Conservation (phyloP, 23 tunicate genomes). For the Styela clava region DNA sequence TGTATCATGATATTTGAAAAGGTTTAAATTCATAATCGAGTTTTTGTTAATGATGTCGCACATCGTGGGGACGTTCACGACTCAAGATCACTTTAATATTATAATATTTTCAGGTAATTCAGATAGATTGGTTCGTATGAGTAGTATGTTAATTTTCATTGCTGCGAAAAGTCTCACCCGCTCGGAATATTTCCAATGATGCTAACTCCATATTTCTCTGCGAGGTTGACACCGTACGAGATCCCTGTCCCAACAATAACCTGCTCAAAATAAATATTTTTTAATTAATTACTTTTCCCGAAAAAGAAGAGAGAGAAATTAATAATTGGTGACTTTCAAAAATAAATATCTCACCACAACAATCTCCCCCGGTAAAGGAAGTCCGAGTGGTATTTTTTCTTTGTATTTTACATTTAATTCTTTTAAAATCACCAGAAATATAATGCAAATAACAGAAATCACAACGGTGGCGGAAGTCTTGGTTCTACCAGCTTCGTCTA, state of each 20-base stretch:
- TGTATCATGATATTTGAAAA: background rate
- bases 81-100: no score
- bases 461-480: conserved; percentile 54
- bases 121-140: no score
- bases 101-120: no score
- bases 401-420: conserved; percentile 52
- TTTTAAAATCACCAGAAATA: conserved; percentile 54
- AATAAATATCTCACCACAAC: conserved; percentile 40
- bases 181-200: conserved; percentile 59
- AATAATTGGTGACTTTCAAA: no score
- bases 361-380: conserved; percentile 71
- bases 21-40: no score
- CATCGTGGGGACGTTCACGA: no score
- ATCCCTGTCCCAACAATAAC: conserved; percentile 62
- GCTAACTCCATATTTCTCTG: conserved; percentile 29
- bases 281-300: no score
- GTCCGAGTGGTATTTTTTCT: conserved; percentile 51
- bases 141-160: no score
- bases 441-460: conserved; percentile 48
- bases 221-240: conserved; percentile 48
- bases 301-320: background rate
- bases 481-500: conserved; percentile 45
- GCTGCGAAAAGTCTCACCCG: conserved; percentile 41
- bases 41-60: no score
- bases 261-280: no score